These are phyloP conservation scores for Nothoprocta perdicaria DNA, from an alignment of 2,113 vertebrate genomes.

Conservation along the genomic window DNA sequence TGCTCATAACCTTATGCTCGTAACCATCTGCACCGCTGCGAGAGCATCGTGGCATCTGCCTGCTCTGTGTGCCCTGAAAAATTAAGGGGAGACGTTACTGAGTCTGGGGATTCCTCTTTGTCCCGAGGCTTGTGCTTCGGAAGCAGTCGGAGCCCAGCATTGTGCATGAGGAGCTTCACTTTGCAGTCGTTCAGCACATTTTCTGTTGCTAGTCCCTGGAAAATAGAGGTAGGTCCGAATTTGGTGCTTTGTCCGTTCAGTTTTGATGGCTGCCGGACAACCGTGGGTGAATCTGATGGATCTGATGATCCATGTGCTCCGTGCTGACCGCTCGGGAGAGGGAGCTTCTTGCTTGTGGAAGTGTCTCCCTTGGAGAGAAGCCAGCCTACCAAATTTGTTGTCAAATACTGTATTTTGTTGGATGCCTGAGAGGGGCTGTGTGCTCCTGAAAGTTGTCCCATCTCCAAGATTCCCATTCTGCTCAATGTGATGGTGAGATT, in stretches of 20 bases:
- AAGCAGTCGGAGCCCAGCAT: not conserved
- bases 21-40: not conserved
- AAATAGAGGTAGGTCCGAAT: not conserved
- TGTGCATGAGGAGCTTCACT: not conserved
- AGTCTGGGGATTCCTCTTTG: not conserved
- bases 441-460: not conserved
- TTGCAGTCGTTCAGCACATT: not conserved
- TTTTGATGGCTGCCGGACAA: not conserved
- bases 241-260: not conserved
- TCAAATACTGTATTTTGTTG: not conserved
- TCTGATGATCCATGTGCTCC: not conserved
- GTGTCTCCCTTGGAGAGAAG: not conserved
- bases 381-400: not conserved
- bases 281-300: not conserved
- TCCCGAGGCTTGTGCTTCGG: not conserved
- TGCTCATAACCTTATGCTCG: not conserved
- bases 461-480: not conserved
- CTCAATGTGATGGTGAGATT: not conserved
- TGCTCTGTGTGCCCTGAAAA: not conserved
- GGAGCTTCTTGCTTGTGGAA: not conserved
- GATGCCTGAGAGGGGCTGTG: accelerated
- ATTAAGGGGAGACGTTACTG: not conserved
- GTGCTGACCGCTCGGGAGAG: not conserved
- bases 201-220: not conserved
- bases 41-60: accelerated